Percentiles rank a stretch among this genome's conserved stretches.
phyloP scores from a whole-genome alignment of 2,888 invertebrate genomes.

The Caenorhabditis sinica region DNA sequence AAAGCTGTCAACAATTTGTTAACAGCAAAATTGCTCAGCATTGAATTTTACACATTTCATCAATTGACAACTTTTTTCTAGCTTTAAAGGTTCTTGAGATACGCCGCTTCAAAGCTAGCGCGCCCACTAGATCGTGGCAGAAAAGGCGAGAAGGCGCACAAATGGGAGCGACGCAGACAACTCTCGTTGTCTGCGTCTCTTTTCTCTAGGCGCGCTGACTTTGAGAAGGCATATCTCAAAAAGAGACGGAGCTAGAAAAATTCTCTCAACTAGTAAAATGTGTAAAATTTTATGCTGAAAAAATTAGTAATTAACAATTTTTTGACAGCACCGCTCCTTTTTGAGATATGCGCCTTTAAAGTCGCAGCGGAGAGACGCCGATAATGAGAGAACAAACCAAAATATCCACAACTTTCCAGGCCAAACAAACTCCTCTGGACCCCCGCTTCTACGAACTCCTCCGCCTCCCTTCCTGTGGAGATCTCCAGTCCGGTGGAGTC shows the following conservation, averaged over 20 bases:
- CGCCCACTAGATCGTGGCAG: too few relatives aligned
- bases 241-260: background rate
- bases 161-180: too few relatives aligned
- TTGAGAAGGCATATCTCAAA: background rate
- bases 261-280: background rate
- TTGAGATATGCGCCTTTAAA: background rate
- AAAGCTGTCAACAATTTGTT: too few relatives aligned
- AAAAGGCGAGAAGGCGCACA: too few relatives aligned
- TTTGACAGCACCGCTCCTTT: background rate
- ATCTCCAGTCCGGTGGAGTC: background rate
- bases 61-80: too few relatives aligned
- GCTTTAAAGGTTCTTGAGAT: too few relatives aligned
- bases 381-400: too few relatives aligned
- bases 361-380: too few relatives aligned
- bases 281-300: background rate
- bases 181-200: too few relatives aligned
- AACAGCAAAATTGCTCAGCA: too few relatives aligned
- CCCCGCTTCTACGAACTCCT: conserved; percentile 25
- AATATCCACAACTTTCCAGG: background rate
- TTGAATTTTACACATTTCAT: too few relatives aligned
- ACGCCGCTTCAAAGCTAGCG: too few relatives aligned
- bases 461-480: conserved; percentile 18
- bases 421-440: conserved; percentile 11
- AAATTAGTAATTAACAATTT: background rate
- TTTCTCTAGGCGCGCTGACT: background rate